Base-by-base conservation (phyloP, 2,797 vertebrate species). In the Nannoperca australis region DNA sequence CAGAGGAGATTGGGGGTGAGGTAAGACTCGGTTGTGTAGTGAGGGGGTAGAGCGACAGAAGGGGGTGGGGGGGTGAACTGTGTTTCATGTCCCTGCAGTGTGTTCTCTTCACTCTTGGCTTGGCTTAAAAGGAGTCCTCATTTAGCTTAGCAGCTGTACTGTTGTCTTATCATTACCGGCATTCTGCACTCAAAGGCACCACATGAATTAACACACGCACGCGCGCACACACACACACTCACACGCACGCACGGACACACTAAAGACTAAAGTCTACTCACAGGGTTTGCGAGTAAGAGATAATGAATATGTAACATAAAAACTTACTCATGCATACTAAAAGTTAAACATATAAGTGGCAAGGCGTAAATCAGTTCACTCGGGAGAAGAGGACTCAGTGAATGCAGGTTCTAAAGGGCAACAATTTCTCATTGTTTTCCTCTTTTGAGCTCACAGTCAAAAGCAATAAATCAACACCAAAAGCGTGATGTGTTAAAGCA, bases 101-200 rank as follows among this genome's bases (percentile, higher is more conserved):
- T 90, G 79, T 88, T 85, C 78, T 90, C 68, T 49, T 87, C 85
- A 76, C 83, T 92, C 79, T 85, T 93, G 90, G 88, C 91, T 88
- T 78, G 76, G 77, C 83, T 90, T 91, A 36, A 93, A 93, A 93
- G 87, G 80, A 92, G 60, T 79, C 84, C 70, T 93, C 79, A 77
- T 93, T 92, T 92, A 88, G 85, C 82, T 66, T 50, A 85, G 50
- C 90, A 92, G 88, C 89, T 89, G 89, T 65, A 85, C 87, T 68
- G 71, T 77, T 88, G 85, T 89, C 89, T 93, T 91, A 90, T 94
- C 89, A 88, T 92, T 91, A 89, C 74, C 44, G 15, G 74, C 76
- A 59, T 71, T 72, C 60, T 84, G 75, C 68, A 79, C 80, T 90
- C 74, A 73, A 74, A 86, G 76, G 73, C 82, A n/a, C 66, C 1